A percentile compares a stretch with the other conserved stretches of the same genome.
These are phyloP conservation scores for Molossus molossus DNA, from an alignment of 2,797 vertebrate species.

Conservation along the genomic window DNA sequence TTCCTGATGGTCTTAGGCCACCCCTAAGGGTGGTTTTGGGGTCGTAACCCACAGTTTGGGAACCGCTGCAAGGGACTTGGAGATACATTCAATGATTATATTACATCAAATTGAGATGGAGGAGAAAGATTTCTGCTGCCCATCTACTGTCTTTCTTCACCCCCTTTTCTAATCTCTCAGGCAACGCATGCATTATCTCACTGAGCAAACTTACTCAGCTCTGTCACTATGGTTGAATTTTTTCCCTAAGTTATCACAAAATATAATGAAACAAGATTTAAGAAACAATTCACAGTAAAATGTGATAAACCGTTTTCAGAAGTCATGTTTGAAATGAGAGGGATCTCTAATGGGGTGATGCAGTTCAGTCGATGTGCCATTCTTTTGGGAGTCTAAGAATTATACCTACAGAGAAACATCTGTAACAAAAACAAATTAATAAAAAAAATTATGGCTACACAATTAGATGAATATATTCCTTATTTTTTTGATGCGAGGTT, in stretches of 20 bases:
- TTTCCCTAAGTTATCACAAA: neutral
- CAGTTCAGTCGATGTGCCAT: neutral
- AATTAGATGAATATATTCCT: neutral
- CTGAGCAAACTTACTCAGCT: neutral
- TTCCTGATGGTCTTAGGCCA: too few species aligned
- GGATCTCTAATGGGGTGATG: neutral
- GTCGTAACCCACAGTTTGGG: too few species aligned
- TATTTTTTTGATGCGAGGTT: neutral
- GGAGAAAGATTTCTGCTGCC: neutral
- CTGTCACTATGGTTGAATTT: neutral
- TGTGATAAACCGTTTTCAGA: conserved; percentile 4
- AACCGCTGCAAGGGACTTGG: neutral
- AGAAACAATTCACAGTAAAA: neutral
- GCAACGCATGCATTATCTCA: neutral
- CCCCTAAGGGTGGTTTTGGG: too few species aligned
- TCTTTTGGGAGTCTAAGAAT: neutral
- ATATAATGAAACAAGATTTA: neutral
- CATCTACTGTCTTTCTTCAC: neutral
- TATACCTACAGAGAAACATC: neutral
- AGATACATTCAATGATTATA: neutral
- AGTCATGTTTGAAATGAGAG: neutral
- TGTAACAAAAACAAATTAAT: too few species aligned
- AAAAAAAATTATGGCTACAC: neutral
- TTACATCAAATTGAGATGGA: neutral
- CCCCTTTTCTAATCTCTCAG: neutral